These are phyloP conservation scores for Hylomyscus alleni DNA, from an alignment of 2,797 vertebrate genomes.

Conservation along the genomic window DNA sequence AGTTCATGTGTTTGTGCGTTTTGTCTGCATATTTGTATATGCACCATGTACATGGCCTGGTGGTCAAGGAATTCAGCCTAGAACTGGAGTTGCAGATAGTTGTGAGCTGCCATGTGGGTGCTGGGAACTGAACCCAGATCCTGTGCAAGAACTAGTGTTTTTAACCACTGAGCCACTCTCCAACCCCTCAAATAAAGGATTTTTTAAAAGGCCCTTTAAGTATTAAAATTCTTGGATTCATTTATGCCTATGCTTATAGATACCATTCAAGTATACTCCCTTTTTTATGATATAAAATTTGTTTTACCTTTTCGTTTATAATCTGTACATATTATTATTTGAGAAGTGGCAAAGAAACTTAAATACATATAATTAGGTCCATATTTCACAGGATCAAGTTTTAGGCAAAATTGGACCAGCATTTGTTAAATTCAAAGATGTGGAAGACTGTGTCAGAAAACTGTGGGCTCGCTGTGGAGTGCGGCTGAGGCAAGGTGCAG, in stretches of 20 bases:
- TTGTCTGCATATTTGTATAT: neutral
- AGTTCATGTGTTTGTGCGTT: neutral
- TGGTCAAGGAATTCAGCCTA: neutral
- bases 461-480: neutral
- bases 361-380: neutral
- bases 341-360: conserved; percentile 48
- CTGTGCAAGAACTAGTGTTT: neutral
- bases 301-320: neutral
- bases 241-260: conserved; percentile 46
- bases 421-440: neutral
- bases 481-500: neutral
- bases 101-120: neutral
- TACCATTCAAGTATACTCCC: conserved; percentile 28
- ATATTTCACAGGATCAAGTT: neutral
- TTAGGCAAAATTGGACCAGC: conserved; percentile 6
- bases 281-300: conserved; percentile 23
- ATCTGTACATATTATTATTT: conserved; percentile 14
- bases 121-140: neutral
- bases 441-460: neutral
- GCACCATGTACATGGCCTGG: no score
- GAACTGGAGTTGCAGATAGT: neutral
- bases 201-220: neutral
- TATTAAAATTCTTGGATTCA: conserved; percentile 53
- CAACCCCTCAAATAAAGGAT: neutral
- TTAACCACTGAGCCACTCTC: neutral